phyloP scores from a whole-genome alignment of 2,113 vertebrate species.

The Aptenodytes patagonicus region DNA sequence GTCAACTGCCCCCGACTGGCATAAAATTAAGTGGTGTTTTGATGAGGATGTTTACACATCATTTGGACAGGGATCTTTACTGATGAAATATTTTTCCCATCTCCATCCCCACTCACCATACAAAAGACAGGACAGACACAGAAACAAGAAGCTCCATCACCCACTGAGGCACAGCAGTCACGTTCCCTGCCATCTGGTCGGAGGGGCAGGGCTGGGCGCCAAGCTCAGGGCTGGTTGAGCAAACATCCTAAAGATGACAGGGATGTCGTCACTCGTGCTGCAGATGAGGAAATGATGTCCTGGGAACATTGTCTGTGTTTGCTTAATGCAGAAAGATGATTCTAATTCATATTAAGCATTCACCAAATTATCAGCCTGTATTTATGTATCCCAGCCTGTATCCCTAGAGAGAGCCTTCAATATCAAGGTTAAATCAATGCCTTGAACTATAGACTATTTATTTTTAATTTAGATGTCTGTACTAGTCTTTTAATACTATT shows the following conservation, averaged over 20 bases:
- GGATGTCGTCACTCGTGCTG: neutral
- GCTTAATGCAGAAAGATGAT: neutral
- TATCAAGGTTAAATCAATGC: neutral
- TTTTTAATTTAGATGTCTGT: neutral
- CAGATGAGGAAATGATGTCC: neutral
- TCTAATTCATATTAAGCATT: neutral
- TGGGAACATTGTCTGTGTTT: neutral
- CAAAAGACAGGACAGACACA: neutral
- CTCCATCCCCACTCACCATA: neutral
- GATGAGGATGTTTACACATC: neutral
- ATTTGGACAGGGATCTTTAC: neutral
- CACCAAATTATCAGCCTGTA: neutral
- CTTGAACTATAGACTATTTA: conserved; percentile 16
- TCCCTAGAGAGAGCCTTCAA: neutral
- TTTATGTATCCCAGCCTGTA: neutral
- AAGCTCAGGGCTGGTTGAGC: neutral
- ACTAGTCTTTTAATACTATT: neutral
- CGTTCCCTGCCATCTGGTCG: neutral
- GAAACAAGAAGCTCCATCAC: neutral
- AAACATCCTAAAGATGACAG: neutral
- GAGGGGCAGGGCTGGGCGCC: neutral
- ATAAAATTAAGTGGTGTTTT: neutral
- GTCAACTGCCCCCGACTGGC: neutral
- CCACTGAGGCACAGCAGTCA: neutral
- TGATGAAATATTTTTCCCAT: neutral